Base-by-base conservation (phyloP, 1,140 invertebrate genomes). In the Ptiloglossa arizonensis region DNA sequence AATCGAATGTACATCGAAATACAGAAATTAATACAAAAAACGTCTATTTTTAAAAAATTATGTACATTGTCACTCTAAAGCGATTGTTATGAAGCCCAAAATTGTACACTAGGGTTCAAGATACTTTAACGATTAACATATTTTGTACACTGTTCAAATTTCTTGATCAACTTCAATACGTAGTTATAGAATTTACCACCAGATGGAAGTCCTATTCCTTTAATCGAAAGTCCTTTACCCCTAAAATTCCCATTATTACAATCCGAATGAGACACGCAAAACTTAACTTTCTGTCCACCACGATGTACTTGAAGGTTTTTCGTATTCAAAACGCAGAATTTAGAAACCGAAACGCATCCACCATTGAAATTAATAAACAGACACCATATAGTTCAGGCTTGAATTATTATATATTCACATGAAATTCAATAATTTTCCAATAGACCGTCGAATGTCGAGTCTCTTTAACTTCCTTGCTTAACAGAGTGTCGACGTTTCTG, bases 401-500 rank as follows among this genome's bases (percentile, higher is more conserved):
- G 35, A 59, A 22, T 15, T 11, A 38, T 27, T 72, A 35, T 72
- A 72, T 63, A 38, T 63, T 72, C 32, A 27, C 44, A 38, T 1
- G 9, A 24, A 1, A 59, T 24, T 5, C 22, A 62, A 35, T 24
- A 22, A 52, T 15, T 63, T 50, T 52, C 46, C 32, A 63, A 38
- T 52, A n/a, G 35, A 71, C 29, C 15, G 50, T 63, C 5, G 59
- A 63, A 72, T 35, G n/a, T 59, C 56, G 41, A 71, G 38, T 48
- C 44, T 64, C 27, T 48, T 63, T 38, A 22, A 41, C 59, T 11
- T 63, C 35, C 41, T 44, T 29, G 78, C 35, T 68, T 38, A 64
- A 69, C 6, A 67, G 52, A 63, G 63, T 50, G 78, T 77, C 62
- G 69, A 48, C 67, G 75, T 74, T 44, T 56, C 48, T 66, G 19